Evolutionary conservation across 2,888 invertebrate genomes (phyloP).

Genomic region (Venustoraphidia nigricollis): DNA sequence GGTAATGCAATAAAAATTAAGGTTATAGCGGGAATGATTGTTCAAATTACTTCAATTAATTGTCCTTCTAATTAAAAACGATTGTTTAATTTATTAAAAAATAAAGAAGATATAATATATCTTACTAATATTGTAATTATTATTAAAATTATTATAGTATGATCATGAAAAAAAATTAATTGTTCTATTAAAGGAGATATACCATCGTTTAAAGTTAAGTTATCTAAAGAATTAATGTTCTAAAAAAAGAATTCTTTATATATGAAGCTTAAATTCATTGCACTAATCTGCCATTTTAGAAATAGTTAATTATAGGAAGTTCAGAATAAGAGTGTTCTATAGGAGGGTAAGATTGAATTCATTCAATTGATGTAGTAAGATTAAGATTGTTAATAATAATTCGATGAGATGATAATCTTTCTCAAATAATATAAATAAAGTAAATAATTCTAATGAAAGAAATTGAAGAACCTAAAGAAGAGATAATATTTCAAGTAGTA

Average conservation of each 20-base stretch:
- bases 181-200: conserved; percentile 49
- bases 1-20: conserved; percentile 47
- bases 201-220: conserved; percentile 41
- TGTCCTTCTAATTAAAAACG: conserved; percentile 40
- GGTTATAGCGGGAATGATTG: conserved; percentile 40
- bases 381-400: conserved; percentile 32
- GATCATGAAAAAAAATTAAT: conserved; percentile 47
- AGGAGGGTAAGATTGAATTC: conserved; percentile 39
- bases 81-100: conserved; percentile 39
- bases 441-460: conserved; percentile 40
- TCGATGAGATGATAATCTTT: conserved; percentile 37
- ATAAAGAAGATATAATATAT: conserved; percentile 37
- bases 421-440: conserved; percentile 45
- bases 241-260: conserved; percentile 43
- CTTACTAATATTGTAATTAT: conserved; percentile 43
- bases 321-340: conserved; percentile 43
- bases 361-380: conserved; percentile 43
- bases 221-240: conserved; percentile 10
- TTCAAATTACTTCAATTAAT: conserved; percentile 50
- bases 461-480: conserved; percentile 49
- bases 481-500: conserved; percentile 48
- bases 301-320: conserved; percentile 38
- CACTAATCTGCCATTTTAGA: conserved; percentile 46
- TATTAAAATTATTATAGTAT: conserved; percentile 40
- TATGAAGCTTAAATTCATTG: conserved; percentile 51